Conservation (phyloP, 2,113 vertebrate genomes). For the Xerus inauris region DNA sequence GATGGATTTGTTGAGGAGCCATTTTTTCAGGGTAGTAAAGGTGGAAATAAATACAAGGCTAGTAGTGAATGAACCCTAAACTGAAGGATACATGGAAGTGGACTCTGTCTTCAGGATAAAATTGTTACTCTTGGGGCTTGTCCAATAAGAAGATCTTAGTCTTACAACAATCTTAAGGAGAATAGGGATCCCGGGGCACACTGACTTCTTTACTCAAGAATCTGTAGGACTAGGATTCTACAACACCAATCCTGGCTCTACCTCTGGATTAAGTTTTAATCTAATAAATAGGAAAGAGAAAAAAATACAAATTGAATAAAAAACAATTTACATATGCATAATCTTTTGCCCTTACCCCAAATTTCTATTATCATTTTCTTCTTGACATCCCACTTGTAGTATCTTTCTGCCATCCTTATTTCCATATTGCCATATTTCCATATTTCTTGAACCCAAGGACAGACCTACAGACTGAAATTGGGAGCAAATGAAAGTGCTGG, state of each 20-base stretch:
- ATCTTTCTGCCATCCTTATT: background rate
- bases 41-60: background rate
- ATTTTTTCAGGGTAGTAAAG: background rate
- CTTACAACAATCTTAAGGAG: background rate
- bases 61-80: background rate
- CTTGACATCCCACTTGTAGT: background rate
- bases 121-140: background rate
- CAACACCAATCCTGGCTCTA: background rate
- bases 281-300: background rate
- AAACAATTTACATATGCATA: background rate
- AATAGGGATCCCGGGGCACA: background rate
- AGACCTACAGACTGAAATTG: background rate
- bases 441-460: slow-evolving; percentile 8
- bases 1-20: background rate
- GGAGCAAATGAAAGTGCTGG: background rate
- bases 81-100: background rate
- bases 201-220: background rate
- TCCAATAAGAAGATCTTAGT: background rate
- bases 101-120: background rate
- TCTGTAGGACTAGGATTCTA: background rate
- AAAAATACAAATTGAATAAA: background rate
- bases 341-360: background rate
- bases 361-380: background rate
- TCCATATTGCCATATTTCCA: no score
- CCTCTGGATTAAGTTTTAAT: background rate